A percentile compares a stretch with the other conserved stretches of the same genome.
phyloP scores from a whole-genome alignment of 2,113 vertebrate species.

The Ictidomys tridecemlineatus region DNA sequence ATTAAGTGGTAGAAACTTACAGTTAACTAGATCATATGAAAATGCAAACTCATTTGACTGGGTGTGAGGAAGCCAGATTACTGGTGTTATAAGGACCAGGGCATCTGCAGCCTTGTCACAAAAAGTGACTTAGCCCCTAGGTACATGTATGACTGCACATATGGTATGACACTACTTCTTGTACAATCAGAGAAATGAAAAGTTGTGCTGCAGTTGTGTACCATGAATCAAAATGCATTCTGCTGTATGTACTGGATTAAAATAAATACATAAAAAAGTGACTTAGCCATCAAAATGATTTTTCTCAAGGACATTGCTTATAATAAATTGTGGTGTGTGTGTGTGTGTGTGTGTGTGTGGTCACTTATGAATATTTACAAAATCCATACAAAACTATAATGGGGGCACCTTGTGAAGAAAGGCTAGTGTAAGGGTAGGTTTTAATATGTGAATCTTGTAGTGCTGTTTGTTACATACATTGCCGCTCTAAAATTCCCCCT shows the following conservation, averaged over 20 bases:
- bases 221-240: too few species aligned
- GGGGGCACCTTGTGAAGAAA: not conserved
- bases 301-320: conserved; percentile 27
- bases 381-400: not conserved
- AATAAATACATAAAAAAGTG: not conserved
- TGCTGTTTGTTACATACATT: conserved; percentile 65
- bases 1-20: not conserved
- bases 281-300: not conserved
- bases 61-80: not conserved
- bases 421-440: not conserved
- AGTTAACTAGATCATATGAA: not conserved
- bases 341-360: not conserved
- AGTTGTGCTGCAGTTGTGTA: too few species aligned
- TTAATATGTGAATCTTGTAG: conserved; percentile 61
- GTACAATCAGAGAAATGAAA: too few species aligned
- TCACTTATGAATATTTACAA: conserved; percentile 36
- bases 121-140: not conserved
- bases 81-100: not conserved
- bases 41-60: not conserved
- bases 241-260: too few species aligned
- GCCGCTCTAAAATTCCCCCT: conserved; percentile 15
- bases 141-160: too few species aligned
- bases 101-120: not conserved
- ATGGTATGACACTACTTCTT: too few species aligned
- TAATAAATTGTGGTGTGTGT: not conserved